Percentiles rank a stretch among this genome's conserved stretches.
Conservation (phyloP, 2,888 invertebrate species). For the Scrobipalpa atriplicella region DNA sequence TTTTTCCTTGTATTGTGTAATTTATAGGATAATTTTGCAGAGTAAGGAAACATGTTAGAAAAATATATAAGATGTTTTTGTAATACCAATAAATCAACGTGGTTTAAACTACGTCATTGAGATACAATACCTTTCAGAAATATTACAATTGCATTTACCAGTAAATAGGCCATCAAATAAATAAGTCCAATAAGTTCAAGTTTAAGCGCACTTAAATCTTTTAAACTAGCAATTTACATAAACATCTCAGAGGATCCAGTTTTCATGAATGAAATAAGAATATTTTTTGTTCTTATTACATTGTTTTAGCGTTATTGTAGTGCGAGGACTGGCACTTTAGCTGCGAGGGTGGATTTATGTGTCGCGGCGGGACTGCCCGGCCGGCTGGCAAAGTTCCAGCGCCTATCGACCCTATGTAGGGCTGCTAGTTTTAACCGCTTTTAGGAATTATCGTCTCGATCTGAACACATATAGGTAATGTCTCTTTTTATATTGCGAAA, state of each 20-base stretch:
- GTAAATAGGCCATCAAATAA: neutral
- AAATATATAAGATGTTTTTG: no score
- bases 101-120: no score
- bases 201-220: neutral
- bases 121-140: no score
- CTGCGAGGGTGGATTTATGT: slow-evolving; percentile 71
- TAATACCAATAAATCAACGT: no score
- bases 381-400: slow-evolving; percentile 81
- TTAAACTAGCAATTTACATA: slow-evolving; percentile 11
- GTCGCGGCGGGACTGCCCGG: slow-evolving; percentile 53
- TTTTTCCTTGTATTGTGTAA: no score
- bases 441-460: neutral
- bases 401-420: slow-evolving; percentile 67
- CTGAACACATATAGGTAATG: neutral
- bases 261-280: slow-evolving; percentile 20
- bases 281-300: slow-evolving; percentile 14
- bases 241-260: neutral
- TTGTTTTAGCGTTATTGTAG: slow-evolving; percentile 27
- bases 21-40: no score
- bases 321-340: slow-evolving; percentile 53
- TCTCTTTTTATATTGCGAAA: neutral
- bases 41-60: no score
- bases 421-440: slow-evolving; percentile 29
- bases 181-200: neutral
- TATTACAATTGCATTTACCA: neutral